Evolutionary conservation across 1,140 invertebrate species (phyloP), one percentile per base, ranked within the genome.

Genomic region (Nixonia krombeini): DNA sequence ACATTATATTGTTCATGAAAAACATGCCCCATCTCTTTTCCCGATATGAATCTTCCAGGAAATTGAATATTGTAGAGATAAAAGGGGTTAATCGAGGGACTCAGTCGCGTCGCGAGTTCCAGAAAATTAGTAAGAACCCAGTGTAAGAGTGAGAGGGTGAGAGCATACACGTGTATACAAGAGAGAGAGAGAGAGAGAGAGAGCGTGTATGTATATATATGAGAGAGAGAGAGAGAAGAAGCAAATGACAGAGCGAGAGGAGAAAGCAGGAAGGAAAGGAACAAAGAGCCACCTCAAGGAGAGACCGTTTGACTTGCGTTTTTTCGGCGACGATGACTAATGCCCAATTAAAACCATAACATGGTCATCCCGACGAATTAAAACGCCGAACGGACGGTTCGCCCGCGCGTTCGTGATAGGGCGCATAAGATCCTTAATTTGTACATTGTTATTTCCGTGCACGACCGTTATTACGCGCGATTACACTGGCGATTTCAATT

Each of bases 261-360:
- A 18, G 18, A 6, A 38, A 38, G 18, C 4, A 18, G 3, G 15
- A 18, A 13, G 6, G 8, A 2, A 8, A 38, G 21, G 6, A 21
- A 21, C 21, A 35, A 35, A 35, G 4, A n/a, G 16, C 2, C 37
- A n/a, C 12, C 15, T 38, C 16, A 13, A 6, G 28, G n/a, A 2
- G 21, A 21, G 6, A 31, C 18, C 38, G 8, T 38, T 50, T 50
- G 38, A n/a, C n/a, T n/a, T 50, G 13, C 37, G 37, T 38, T 38
- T 38, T n/a, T 38, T 38, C 33, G 35, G 21, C 35, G 21, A 50
- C 21, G 53, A 57, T 56, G 52, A 53, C 52, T 46, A 47, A 56
- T 56, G 44, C 45, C 44, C 52, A 56, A 56, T 56, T 56, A 56
- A 47, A 56, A 56, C 37, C 40, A 47, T 47, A 46, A 47, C 25